Evolutionary conservation across 1,140 invertebrate species (phyloP), one percentile per base, ranked within the genome.

Genomic region (Apis florea): DNA sequence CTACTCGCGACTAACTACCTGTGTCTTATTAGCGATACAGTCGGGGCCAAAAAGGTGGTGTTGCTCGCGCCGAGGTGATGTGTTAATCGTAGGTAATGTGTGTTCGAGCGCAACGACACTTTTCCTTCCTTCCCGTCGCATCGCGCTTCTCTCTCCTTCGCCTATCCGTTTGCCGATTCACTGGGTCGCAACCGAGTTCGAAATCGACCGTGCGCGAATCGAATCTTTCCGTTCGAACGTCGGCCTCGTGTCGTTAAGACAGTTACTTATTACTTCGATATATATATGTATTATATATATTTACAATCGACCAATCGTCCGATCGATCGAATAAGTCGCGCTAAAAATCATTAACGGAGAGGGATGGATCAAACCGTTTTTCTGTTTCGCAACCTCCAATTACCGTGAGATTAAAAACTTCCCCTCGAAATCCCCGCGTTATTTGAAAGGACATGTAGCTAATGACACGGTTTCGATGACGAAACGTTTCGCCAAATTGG

Each of bases 11-110:
- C 90, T 91, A 91, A 90, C 91, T 90, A 92, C 90, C 89, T 91
- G 88, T 92, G 91, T 91, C 90, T 91, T 93, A 93, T 93, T 93
- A 93, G 92, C 90, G 88, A 93, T 93, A 93, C 92, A 93, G 92
- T 92, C 92, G 89, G 90, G 84, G 90, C 83, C 31, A 89, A 92
- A 93, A 93, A 93, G 92, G 87, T 92, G 91, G 90, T 92, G 88
- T 56, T 82, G 83, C 73, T 84, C 79, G 85, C 81, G 86, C 83
- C 74, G n/a, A n/a, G n/a, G 87, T 92, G 91, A 91, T 90, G 91
- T 91, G 90, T 91, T 92, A 91, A 92, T 92, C 91, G 88, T n/a
- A n/a, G 86, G 58, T 79, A 86, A 89, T 82, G 63, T 61, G 49
- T 40, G 83, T 68, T 77, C 69, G 76, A 26, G 53, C 19, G 58